Evolutionary conservation across 2,888 invertebrate genomes (phyloP).

Genomic region (Furcula furcula): DNA sequence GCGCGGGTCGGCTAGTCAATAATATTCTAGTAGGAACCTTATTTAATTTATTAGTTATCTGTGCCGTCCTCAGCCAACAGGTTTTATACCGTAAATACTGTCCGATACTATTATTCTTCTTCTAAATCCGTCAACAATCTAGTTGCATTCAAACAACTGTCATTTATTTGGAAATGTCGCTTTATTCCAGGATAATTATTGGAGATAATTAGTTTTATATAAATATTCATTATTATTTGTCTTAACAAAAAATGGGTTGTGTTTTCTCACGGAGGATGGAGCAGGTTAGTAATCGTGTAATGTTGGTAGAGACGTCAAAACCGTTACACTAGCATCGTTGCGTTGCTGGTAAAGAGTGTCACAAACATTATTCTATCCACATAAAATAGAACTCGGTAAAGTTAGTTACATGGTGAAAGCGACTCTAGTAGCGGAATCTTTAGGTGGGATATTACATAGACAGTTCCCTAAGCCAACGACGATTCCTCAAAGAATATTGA

Average conservation of each 20-base stretch:
- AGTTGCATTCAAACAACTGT: conserved; percentile 67
- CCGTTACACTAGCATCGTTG: not conserved
- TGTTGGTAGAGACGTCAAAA: too few species aligned
- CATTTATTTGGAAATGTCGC: conserved; percentile 69
- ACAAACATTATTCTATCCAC: too few species aligned
- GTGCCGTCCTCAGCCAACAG: conserved; percentile 10
- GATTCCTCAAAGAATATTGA: too few species aligned
- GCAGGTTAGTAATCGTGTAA: conserved; percentile 37
- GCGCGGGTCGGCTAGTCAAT: too few species aligned
- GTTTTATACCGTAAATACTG: conserved; percentile 25
- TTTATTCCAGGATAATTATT: conserved; percentile 58
- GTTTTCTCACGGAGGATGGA: conserved; percentile 52
- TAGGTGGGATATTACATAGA: too few species aligned
- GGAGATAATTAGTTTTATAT: conserved; percentile 44
- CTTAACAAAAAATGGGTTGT: conserved; percentile 63
- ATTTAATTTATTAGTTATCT: conserved; percentile 1
- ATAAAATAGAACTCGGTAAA: too few species aligned
- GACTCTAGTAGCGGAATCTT: too few species aligned
- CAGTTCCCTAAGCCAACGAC: too few species aligned
- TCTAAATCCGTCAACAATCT: conserved; percentile 63
- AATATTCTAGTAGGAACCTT: too few species aligned
- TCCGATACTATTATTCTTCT: conserved; percentile 29
- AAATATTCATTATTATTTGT: conserved; percentile 28
- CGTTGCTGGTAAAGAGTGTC: too few species aligned
- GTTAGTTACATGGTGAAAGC: too few species aligned